Evolutionary conservation across 2,888 invertebrate genomes (phyloP).

Genomic region (Rhingia rostrata): DNA sequence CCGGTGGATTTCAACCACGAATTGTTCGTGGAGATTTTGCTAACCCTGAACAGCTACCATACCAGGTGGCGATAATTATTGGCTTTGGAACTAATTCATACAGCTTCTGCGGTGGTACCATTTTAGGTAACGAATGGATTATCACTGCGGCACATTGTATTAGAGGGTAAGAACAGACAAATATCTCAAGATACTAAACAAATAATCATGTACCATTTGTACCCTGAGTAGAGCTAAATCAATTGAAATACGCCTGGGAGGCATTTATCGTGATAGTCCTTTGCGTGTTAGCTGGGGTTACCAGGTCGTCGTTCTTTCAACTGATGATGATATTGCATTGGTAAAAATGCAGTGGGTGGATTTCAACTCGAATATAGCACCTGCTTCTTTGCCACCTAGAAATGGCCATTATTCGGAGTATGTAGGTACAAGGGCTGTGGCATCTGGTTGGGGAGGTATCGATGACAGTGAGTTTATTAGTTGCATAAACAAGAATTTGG

Average conservation of each 20-base stretch:
- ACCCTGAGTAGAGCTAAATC: neutral
- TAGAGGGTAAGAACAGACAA: constrained; percentile 77
- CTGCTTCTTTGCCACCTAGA: constrained; percentile 78
- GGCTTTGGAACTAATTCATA: neutral
- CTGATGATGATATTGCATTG: constrained; percentile 80
- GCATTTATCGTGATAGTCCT: constrained; percentile 17
- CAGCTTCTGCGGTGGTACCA: constrained; percentile 79
- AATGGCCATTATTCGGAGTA: constrained; percentile 74
- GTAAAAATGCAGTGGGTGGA: constrained; percentile 78
- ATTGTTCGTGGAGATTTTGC: constrained; percentile 17
- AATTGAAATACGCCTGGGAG: constrained; percentile 44
- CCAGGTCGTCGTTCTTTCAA: constrained; percentile 76
- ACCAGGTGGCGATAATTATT: constrained; percentile 20
- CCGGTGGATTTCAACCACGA: neutral
- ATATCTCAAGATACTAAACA: neutral
- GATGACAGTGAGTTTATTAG: constrained; percentile 75
- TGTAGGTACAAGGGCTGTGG: constrained; percentile 78
- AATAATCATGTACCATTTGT: too few species aligned
- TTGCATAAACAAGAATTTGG: too few species aligned
- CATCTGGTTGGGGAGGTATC: constrained; percentile 81
- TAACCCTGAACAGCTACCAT: constrained; percentile 6
- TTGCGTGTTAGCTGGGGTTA: constrained; percentile 9
- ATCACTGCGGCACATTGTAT: constrained; percentile 82
- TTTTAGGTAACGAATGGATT: constrained; percentile 80
- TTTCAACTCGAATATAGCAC: constrained; percentile 78